A percentile compares a stretch with the other conserved stretches of the same genome.
Evolutionary conservation across 1,140 invertebrate genomes (phyloP).

Genomic region (Arion vulgaris): DNA sequence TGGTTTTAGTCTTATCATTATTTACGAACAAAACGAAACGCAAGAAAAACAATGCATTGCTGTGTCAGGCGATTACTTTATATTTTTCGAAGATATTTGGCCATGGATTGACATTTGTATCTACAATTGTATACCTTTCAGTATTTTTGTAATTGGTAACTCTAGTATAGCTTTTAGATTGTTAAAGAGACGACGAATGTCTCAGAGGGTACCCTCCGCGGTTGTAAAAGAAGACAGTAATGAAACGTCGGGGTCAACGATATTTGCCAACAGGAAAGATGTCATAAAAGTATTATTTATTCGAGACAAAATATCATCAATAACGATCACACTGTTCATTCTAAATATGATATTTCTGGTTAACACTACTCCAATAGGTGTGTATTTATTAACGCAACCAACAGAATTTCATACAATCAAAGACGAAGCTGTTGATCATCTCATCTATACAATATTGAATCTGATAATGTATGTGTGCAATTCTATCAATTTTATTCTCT

Average conservation of each 20-base stretch:
- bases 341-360: conserved; percentile 52
- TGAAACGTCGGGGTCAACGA: background rate
- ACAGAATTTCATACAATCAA: background rate
- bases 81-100: conserved; percentile 45
- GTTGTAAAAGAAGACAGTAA: background rate
- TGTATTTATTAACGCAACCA: conserved; percentile 48
- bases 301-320: conserved; percentile 37
- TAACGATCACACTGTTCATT: conserved; percentile 47
- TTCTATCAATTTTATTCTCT: conserved; percentile 60
- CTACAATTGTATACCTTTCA: conserved; percentile 49
- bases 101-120: conserved; percentile 56
- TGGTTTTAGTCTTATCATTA: conserved; percentile 23
- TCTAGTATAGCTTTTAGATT: conserved; percentile 48
- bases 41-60: conserved; percentile 16
- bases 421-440: background rate
- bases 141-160: conserved; percentile 48
- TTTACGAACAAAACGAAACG: background rate
- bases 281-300: background rate
- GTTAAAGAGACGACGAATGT: conserved; percentile 9
- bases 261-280: background rate
- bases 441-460: conserved; percentile 41
- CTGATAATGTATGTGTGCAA: conserved; percentile 57
- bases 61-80: conserved; percentile 32
- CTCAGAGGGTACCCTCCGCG: background rate
- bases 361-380: conserved; percentile 48